phyloP scores from a whole-genome alignment of 1,140 invertebrate species.

The Caenorhabditis remanei region DNA sequence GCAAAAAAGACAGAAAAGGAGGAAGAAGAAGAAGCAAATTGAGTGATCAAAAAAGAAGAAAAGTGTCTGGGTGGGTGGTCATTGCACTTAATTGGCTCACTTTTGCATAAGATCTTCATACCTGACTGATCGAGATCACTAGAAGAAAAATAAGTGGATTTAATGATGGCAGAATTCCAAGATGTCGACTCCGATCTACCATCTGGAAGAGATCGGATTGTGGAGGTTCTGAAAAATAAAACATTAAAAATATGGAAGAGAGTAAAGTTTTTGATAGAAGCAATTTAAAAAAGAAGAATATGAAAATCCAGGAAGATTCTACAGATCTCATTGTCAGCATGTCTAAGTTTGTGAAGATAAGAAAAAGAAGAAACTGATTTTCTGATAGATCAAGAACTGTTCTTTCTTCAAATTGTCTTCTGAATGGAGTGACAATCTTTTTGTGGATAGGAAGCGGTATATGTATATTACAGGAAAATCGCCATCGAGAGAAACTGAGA shows the following conservation, averaged over 20 bases:
- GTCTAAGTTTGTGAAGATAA: too few relatives aligned
- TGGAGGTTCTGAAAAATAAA: not conserved
- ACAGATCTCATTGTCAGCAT: too few relatives aligned
- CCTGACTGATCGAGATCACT: constrained; percentile 29
- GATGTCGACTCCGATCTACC: constrained; percentile 43
- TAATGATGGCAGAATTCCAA: constrained; percentile 16
- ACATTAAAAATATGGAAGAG: not conserved
- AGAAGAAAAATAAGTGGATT: not conserved
- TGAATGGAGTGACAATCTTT: constrained; percentile 8
- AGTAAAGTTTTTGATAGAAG: too few relatives aligned
- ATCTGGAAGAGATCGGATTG: constrained; percentile 33
- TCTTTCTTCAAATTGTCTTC: not conserved
- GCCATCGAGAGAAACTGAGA: constrained; percentile 28
- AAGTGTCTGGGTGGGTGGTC: constrained; percentile 30
- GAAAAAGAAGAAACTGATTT: not conserved
- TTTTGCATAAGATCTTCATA: not conserved
- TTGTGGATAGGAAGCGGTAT: constrained; percentile 18
- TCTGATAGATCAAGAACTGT: not conserved
- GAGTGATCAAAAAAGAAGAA: constrained; percentile 12
- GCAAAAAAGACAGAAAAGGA: constrained; percentile 11
- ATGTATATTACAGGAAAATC: constrained; percentile 56
- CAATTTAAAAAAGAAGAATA: too few relatives aligned
- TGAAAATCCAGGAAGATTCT: too few relatives aligned
- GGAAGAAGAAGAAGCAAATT: not conserved
- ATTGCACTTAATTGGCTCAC: constrained; percentile 6